Conservation (phyloP, 2,888 invertebrate genomes). For the Ditylenchus weischeri region DNA sequence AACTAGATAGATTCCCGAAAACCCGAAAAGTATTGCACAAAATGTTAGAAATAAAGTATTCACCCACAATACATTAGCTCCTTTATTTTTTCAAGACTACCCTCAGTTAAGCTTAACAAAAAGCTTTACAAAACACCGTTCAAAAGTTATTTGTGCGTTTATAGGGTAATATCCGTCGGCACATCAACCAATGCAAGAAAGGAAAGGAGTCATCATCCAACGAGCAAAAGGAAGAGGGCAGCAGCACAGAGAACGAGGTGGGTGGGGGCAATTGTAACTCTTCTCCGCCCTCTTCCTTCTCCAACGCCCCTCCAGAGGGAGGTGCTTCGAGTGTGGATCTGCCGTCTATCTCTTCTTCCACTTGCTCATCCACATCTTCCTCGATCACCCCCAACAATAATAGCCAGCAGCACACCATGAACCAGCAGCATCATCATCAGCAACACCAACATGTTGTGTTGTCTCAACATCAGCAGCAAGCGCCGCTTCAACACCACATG, state of each 20-base stretch:
- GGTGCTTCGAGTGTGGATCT: conserved; percentile 1
- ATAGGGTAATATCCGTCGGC: conserved; percentile 47
- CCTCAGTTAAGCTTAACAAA: too few species aligned
- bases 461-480: background rate
- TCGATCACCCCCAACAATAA: background rate
- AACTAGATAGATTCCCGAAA: too few species aligned
- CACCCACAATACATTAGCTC: too few species aligned
- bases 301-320: background rate
- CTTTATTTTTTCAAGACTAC: too few species aligned
- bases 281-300: conserved; percentile 4
- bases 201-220: background rate
- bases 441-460: background rate
- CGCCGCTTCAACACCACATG: background rate
- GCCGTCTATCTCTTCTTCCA: conserved; percentile 12
- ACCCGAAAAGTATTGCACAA: too few species aligned
- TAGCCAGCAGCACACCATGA: too few species aligned
- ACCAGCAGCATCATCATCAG: background rate
- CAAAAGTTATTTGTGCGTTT: conserved; percentile 1
- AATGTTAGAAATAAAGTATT: too few species aligned
- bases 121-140: too few species aligned
- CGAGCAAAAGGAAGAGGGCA: background rate
- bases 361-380: conserved; percentile 4
- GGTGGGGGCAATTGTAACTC: background rate
- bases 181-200: conserved; percentile 43
- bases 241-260: background rate